These are phyloP conservation scores for Coronaproctus castanopsis DNA, from an alignment of 2,888 invertebrate species.

Conservation along the genomic window DNA sequence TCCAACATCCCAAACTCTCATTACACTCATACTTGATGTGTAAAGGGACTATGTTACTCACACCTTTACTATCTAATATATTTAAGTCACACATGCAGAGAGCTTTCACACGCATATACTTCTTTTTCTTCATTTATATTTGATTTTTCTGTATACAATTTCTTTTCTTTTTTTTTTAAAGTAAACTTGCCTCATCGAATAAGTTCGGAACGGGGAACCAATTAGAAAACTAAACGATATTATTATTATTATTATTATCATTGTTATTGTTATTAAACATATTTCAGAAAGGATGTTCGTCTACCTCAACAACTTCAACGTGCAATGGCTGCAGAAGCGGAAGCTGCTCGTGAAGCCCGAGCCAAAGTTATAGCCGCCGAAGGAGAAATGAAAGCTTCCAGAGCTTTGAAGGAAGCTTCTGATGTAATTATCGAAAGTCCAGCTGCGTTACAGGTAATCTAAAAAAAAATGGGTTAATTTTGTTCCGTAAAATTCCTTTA, in stretches of 20 bases:
- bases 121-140: no score
- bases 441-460: constrained; percentile 46
- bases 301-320: constrained; percentile 54
- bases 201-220: background rate
- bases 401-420: constrained; percentile 66
- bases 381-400: constrained; percentile 69
- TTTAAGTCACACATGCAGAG: no score
- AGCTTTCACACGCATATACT: no score
- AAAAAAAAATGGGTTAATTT: background rate
- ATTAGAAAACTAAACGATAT: background rate
- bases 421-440: constrained; percentile 65
- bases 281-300: constrained; percentile 60
- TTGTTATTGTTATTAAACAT: no score
- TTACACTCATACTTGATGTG: no score
- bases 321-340: constrained; percentile 67
- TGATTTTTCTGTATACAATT: no score
- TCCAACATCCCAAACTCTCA: no score
- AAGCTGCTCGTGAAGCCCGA: constrained; percentile 55
- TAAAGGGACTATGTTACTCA: no score
- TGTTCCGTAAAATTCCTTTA: background rate
- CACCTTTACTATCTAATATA: no score
- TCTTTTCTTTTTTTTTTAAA: background rate
- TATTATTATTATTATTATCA: constrained; percentile 18
- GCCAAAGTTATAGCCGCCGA: constrained; percentile 66
- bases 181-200: no score